Base-by-base conservation (phyloP, 2,797 vertebrate genomes). In the Pipistrellus pipistrellus region DNA sequence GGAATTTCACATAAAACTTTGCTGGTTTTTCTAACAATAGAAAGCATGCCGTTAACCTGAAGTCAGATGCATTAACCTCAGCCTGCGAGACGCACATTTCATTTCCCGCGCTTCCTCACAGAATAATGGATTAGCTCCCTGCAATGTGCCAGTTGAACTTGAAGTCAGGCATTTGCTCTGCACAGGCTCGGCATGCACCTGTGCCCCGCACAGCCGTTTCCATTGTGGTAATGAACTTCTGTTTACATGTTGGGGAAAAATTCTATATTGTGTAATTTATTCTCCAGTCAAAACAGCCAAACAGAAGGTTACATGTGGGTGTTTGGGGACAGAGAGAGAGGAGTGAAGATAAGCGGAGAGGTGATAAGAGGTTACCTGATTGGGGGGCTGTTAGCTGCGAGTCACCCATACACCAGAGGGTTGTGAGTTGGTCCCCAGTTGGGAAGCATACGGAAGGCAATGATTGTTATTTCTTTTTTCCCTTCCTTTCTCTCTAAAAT, bases 11-110 rank as follows among this genome's bases (percentile, higher is more conserved):
- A 94, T 95, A 66, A 62, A 95, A 96, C 55, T 93, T 96, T 92
- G 91, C 96, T 87, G 85, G 72, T 81, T 80, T 90, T 96, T 89
- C 96, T 96, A 96, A 95, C 97, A 97, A 96, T 93, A 96, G 96
- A 86, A 95, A 97, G 91, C 46, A 82, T 76, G 72, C 90, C 0
- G 4, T 88, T 89, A 81, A 94, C 66, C 89, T 90, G 86, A 91
- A 93, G 91, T 93, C 95, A 88, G 80, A 92, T 72, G 91, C 78
- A 93, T 95, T 92, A 96, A 85, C 86, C 93, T 87, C 68, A 86
- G 89, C 80, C 92, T 94, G 55, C 35, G 32, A 95, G 84, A 94
- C 64, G 90, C 95, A 38, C 85, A 92, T 96, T 96, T 96, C 95
- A 92, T 94, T 96, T 94, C 93, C 93, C 92, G 64, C 93, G 85